A percentile compares a stretch with the other conserved stretches of the same genome.
phyloP scores from a whole-genome alignment of 2,888 invertebrate species.

The Lysandra coridon region DNA sequence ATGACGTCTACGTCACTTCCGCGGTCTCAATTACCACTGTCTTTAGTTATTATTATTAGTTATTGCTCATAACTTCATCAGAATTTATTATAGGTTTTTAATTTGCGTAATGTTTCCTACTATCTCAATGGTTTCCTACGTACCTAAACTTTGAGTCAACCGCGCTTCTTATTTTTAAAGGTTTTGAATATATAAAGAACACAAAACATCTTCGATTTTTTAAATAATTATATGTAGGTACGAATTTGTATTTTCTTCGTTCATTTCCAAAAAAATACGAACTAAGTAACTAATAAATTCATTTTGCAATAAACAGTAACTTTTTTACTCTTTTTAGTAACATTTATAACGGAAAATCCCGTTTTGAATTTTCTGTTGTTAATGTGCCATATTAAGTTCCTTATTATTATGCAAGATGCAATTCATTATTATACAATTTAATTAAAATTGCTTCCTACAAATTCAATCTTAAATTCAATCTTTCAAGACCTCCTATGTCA shows the following conservation, averaged over 20 bases:
- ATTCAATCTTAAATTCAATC: background rate
- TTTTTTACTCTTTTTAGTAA: background rate
- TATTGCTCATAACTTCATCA: background rate
- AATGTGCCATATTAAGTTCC: background rate
- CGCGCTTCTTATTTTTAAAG: background rate
- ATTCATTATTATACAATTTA: background rate
- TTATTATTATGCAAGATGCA: background rate
- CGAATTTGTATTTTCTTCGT: background rate
- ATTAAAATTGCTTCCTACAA: background rate
- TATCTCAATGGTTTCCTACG: background rate
- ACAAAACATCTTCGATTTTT: background rate
- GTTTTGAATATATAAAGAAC: background rate
- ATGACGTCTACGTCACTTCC: constrained; percentile 57
- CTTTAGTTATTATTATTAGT: constrained; percentile 4
- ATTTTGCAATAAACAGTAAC: background rate
- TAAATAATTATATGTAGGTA: background rate
- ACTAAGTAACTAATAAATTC: too few species aligned
- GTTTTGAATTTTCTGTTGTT: background rate
- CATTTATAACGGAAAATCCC: background rate
- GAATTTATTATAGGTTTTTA: background rate
- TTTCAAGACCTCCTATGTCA: background rate
- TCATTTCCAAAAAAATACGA: too few species aligned
- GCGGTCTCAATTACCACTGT: constrained; percentile 43
- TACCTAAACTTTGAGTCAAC: background rate
- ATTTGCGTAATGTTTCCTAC: background rate